Evolutionary conservation across 2,888 invertebrate species (phyloP).

Genomic region (Taphrorychus bicolor): DNA sequence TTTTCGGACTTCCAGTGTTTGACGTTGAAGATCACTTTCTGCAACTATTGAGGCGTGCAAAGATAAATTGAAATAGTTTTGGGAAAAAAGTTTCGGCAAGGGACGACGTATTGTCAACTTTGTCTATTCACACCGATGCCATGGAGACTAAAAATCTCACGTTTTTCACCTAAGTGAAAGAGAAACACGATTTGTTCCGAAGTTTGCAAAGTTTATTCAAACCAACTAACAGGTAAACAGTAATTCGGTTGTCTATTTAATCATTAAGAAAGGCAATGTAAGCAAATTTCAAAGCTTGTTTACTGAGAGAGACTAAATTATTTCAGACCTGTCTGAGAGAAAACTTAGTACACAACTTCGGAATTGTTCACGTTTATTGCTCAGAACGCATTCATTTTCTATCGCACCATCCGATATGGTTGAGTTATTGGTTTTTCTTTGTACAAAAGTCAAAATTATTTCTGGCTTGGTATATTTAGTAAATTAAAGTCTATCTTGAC

Average conservation of each 20-base stretch:
- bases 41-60: constrained; percentile 16
- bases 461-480: not conserved
- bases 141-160: constrained; percentile 17
- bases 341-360: constrained; percentile 16
- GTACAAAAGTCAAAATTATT: not conserved
- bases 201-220: constrained; percentile 8
- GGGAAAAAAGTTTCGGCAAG: constrained; percentile 15
- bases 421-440: not conserved
- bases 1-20: not conserved
- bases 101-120: constrained; percentile 30
- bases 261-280: constrained; percentile 2
- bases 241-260: not conserved
- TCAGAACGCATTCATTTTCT: constrained; percentile 8
- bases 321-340: not conserved
- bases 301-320: not conserved
- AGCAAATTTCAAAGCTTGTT: constrained; percentile 6
- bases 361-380: constrained; percentile 8
- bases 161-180: constrained; percentile 15
- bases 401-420: constrained; percentile 12
- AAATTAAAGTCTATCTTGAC: too few relatives aligned
- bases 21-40: constrained; percentile 8
- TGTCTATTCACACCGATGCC: constrained; percentile 27
- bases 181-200: constrained; percentile 13
- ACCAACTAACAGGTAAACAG: not conserved
- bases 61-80: constrained; percentile 29